Conservation (phyloP, 2,113 vertebrate genomes). For the Mormyrus iriodes region DNA sequence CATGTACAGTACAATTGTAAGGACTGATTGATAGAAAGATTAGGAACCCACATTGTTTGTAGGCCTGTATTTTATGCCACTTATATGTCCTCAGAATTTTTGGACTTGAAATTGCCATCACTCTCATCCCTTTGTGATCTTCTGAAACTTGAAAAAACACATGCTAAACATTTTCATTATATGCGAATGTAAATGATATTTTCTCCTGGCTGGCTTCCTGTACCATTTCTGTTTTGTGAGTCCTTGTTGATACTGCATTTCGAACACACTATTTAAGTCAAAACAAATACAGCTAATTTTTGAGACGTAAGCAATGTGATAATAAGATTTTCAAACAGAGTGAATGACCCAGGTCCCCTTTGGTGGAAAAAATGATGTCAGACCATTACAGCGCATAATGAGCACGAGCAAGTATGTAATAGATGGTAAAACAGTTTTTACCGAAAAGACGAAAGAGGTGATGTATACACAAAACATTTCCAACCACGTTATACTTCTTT, state of each 20-base stretch:
- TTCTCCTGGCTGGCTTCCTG: neutral
- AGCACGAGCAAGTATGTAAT: neutral
- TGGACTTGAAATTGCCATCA: neutral
- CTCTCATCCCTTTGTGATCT: neutral
- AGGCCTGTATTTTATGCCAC: neutral
- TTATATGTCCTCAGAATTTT: neutral
- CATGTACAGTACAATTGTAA: neutral
- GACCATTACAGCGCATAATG: neutral
- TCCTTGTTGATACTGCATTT: neutral
- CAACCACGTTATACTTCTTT: neutral
- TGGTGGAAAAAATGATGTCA: neutral
- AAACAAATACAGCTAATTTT: neutral
- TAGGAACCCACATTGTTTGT: neutral
- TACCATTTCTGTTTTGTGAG: neutral
- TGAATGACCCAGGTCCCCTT: neutral
- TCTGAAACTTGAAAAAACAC: neutral
- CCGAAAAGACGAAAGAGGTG: neutral
- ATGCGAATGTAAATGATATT: neutral
- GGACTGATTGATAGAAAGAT: neutral
- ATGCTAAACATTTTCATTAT: neutral
- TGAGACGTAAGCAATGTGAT: neutral
- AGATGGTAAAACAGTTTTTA: neutral
- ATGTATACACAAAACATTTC: neutral
- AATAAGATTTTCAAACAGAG: neutral
- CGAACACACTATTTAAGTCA: neutral